A percentile compares a stretch with the other conserved stretches of the same genome.
These are phyloP conservation scores for Montipora capitata DNA, from an alignment of 92 coral and sea anemone species.

Conservation along the genomic window DNA sequence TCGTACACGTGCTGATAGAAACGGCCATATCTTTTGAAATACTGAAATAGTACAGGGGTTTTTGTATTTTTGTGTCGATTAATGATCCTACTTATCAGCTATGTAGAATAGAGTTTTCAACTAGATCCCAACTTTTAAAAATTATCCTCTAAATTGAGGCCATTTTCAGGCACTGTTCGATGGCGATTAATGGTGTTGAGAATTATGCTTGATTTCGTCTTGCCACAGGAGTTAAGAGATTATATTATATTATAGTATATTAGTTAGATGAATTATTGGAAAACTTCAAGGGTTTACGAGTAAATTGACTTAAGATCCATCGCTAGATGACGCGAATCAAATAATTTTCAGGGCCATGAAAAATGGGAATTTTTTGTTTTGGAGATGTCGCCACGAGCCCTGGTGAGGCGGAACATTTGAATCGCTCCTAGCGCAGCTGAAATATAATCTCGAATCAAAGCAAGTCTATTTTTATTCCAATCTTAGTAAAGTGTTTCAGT, in stretches of 20 bases:
- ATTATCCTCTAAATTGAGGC: neutral
- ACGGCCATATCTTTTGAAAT: slow-evolving; percentile 1
- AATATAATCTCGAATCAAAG: neutral
- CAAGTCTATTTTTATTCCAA: neutral
- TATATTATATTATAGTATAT: no score
- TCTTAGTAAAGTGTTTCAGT: neutral
- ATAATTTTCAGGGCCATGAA: neutral
- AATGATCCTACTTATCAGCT: neutral
- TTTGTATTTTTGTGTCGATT: neutral
- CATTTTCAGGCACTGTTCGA: neutral
- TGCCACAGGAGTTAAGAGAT: neutral
- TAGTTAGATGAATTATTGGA: neutral
- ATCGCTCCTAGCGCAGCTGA: neutral
- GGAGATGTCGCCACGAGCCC: neutral
- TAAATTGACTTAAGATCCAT: neutral
- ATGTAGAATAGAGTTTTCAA: neutral
- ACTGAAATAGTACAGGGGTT: neutral
- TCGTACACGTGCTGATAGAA: neutral
- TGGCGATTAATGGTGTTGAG: neutral
- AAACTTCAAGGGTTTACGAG: neutral
- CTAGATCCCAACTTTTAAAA: neutral
- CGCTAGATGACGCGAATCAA: neutral
- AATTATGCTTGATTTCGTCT: neutral
- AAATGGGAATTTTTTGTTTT: slow-evolving; percentile 2
- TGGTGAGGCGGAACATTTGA: neutral